Conservation (phyloP, 2,113 vertebrate species). For the Etheostoma cragini region DNA sequence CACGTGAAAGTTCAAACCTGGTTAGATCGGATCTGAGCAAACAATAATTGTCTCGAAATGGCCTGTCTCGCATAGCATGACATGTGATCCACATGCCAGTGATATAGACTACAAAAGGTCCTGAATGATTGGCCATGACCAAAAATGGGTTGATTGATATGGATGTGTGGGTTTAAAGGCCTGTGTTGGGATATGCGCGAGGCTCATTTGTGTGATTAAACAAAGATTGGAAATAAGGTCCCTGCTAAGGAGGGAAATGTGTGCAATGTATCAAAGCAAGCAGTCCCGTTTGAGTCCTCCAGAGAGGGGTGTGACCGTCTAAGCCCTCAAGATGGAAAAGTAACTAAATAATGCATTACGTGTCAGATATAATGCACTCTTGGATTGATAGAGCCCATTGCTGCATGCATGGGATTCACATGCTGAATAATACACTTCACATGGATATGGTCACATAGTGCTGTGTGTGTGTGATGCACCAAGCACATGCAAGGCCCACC, state of each 20-base stretch:
- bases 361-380: constrained; percentile 74
- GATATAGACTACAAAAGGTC: constrained; percentile 6
- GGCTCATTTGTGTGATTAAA: constrained; percentile 45
- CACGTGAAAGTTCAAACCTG: constrained; percentile 76
- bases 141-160: constrained; percentile 22
- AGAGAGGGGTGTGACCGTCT: constrained; percentile 81
- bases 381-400: constrained; percentile 54
- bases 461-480: constrained; percentile 32
- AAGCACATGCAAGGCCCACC: constrained; percentile 24
- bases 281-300: constrained; percentile 73
- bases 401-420: constrained; percentile 49
- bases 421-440: constrained; percentile 54
- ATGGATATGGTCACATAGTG: constrained; percentile 30
- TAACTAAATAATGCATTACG: constrained; percentile 78
- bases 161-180: constrained; percentile 25
- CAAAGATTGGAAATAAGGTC: constrained; percentile 23
- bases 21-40: constrained; percentile 40
- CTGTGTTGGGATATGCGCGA: constrained; percentile 31
- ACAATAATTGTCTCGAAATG: constrained; percentile 30
- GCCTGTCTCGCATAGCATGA: constrained; percentile 29
- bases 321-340: constrained; percentile 75
- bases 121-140: constrained; percentile 31
- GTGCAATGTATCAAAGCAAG: constrained; percentile 68
- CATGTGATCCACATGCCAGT: constrained; percentile 30
- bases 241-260: constrained; percentile 29